Conservation (phyloP, 2,113 vertebrate genomes). For the Mixornis gularis region DNA sequence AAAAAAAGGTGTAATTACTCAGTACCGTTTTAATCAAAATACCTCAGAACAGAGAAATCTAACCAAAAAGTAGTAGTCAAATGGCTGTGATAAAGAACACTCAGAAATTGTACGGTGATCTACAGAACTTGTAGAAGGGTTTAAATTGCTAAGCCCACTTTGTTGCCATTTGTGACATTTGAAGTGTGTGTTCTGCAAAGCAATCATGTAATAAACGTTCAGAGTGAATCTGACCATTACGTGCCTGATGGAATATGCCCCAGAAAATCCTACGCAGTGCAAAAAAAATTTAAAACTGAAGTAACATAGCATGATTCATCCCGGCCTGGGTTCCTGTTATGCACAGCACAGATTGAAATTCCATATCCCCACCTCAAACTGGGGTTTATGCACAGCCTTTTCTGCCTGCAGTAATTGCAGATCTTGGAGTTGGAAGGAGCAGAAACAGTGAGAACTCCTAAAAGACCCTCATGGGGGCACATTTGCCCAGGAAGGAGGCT, state of each 20-base stretch:
- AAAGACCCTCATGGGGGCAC: background rate
- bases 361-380: constrained; percentile 41
- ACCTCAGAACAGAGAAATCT: background rate
- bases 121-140: background rate
- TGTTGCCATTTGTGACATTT: background rate
- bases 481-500: background rate
- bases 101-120: background rate
- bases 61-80: background rate
- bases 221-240: background rate
- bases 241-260: constrained; percentile 41
- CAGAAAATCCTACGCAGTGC: constrained; percentile 49
- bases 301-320: constrained; percentile 53
- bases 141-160: background rate
- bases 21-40: constrained; percentile 22
- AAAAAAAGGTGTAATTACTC: constrained; percentile 40
- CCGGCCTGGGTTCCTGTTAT: constrained; percentile 52
- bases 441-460: background rate
- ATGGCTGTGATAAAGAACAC: constrained; percentile 16
- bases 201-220: background rate
- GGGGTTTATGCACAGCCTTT: background rate
- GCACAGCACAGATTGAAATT: constrained; percentile 52
- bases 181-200: background rate
- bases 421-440: background rate
- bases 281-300: constrained; percentile 17
- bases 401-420: background rate